Percentiles rank a stretch among this genome's conserved stretches.
phyloP scores from a whole-genome alignment of 2,113 vertebrate species.

The Mus musculus region DNA sequence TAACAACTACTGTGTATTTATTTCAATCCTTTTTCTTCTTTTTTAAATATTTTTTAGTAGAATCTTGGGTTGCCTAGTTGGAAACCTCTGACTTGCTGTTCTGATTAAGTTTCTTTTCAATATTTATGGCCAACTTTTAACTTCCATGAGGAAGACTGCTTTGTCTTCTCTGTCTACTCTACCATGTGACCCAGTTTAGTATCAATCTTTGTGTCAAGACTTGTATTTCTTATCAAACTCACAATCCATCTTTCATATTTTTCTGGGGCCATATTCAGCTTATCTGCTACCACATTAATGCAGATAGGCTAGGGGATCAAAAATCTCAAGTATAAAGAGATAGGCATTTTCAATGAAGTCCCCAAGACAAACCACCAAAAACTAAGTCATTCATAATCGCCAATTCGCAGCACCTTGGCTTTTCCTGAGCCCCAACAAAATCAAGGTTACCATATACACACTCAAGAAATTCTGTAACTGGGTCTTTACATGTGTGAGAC shows the following conservation, averaged over 20 bases:
- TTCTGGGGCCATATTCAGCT: not conserved
- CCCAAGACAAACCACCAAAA: conserved; percentile 96
- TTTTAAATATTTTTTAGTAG: not conserved
- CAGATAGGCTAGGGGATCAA: conserved; percentile 98
- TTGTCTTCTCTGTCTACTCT: not conserved
- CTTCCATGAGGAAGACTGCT: not conserved
- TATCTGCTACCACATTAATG: conserved; percentile 85
- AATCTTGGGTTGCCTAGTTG: not conserved
- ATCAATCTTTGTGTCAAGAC: not conserved
- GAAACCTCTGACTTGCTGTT: not conserved
- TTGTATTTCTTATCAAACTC: not conserved
- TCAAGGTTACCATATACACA: conserved; percentile 98
- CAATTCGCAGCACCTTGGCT: conserved; percentile 96
- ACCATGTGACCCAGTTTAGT: not conserved
- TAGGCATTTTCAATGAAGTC: conserved; percentile 99
- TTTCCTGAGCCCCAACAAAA: conserved; percentile 98
- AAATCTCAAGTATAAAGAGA: conserved; percentile 98
- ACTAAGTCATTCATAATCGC: conserved; percentile 98
- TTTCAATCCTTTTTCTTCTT: not conserved
- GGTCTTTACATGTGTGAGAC: conserved; percentile 95
- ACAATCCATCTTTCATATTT: not conserved
- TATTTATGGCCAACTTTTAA: not conserved
- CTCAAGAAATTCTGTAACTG: conserved; percentile 98
- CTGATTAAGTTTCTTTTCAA: not conserved
- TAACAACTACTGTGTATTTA: not conserved